Percentiles rank a stretch among this genome's conserved stretches.
These are phyloP conservation scores for Malurus leucopterus DNA, from an alignment of 2,797 vertebrate genomes.

Conservation along the genomic window DNA sequence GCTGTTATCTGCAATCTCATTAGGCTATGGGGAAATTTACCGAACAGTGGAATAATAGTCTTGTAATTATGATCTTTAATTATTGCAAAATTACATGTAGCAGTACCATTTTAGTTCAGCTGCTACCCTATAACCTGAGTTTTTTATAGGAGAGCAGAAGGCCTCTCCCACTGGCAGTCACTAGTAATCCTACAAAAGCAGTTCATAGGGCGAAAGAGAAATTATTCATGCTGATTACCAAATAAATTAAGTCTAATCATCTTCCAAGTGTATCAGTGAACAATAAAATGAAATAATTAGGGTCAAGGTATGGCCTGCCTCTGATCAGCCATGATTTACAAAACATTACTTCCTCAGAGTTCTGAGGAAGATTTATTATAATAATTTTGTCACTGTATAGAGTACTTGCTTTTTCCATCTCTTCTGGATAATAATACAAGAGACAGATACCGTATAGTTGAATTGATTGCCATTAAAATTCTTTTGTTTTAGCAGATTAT, in stretches of 20 bases:
- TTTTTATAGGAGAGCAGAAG: constrained; percentile 3
- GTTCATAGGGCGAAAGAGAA: constrained; percentile 14
- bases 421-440: not conserved
- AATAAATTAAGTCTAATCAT: constrained; percentile 41
- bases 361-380: not conserved
- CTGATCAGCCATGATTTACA: not conserved
- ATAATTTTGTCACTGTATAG: not conserved
- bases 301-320: constrained; percentile 1
- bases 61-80: constrained; percentile 4
- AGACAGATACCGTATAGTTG: not conserved
- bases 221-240: constrained; percentile 48
- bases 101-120: not conserved
- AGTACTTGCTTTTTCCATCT: not conserved
- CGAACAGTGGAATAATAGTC: not conserved
- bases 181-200: constrained; percentile 48
- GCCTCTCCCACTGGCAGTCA: not conserved
- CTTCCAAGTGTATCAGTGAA: constrained; percentile 20
- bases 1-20: not conserved
- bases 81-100: not conserved
- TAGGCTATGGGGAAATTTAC: not conserved
- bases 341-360: not conserved
- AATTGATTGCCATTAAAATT: not conserved
- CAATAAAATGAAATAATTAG: constrained; percentile 54
- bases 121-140: not conserved
- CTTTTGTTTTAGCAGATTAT: not conserved